Conservation (phyloP, 2,113 vertebrate genomes). For the Callipepla squamata region DNA sequence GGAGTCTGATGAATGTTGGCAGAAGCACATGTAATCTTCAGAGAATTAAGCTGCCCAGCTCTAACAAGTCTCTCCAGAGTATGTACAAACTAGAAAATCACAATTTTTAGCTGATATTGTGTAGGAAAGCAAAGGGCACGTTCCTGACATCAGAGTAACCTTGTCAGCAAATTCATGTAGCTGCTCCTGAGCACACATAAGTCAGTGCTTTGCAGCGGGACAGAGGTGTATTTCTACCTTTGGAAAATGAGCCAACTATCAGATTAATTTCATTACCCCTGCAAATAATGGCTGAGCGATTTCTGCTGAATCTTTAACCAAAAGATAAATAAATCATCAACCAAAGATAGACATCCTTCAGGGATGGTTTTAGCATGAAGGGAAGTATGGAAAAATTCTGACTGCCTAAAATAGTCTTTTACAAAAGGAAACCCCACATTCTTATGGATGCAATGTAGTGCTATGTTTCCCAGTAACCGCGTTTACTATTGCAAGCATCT, state of each 20-base stretch:
- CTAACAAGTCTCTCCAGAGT: background rate
- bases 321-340: slow-evolving; percentile 3
- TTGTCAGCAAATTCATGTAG: background rate
- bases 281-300: background rate
- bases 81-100: background rate
- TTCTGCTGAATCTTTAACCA: slow-evolving; percentile 33
- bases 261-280: slow-evolving; percentile 8
- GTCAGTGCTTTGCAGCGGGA: background rate
- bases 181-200: background rate
- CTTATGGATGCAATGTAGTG: background rate
- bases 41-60: background rate
- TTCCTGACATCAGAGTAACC: background rate
- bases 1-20: background rate
- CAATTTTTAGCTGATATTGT: background rate
- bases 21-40: fast-evolving
- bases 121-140: background rate
- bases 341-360: background rate
- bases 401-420: background rate
- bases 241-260: background rate
- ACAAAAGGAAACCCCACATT: background rate
- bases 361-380: background rate
- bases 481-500: background rate
- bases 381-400: background rate
- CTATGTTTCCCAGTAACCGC: background rate
- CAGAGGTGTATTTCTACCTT: background rate